A percentile compares a stretch with the other conserved stretches of the same genome.
phyloP scores from a whole-genome alignment of 2,888 invertebrate species.

The Nephrotoma guestfalica region DNA sequence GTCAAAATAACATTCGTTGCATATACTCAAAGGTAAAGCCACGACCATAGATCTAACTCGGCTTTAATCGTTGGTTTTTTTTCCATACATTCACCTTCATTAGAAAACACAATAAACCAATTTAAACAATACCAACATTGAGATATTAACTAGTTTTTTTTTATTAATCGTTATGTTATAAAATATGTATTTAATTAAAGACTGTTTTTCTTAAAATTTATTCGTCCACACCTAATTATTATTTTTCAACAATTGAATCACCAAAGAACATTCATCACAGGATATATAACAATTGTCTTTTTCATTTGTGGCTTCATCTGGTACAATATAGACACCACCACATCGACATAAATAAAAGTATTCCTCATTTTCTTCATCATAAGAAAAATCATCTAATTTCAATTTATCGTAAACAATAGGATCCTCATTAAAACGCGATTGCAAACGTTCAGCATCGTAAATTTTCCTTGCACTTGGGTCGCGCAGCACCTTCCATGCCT shows the following conservation, averaged over 20 bases:
- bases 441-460: constrained; percentile 47
- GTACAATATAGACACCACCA: constrained; percentile 39
- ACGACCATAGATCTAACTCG: too few relatives aligned
- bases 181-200: not conserved
- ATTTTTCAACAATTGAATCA: constrained; percentile 28
- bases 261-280: constrained; percentile 63
- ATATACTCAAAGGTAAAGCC: too few relatives aligned
- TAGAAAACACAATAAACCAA: too few relatives aligned
- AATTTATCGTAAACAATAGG: constrained; percentile 45
- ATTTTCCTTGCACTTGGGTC: constrained; percentile 42
- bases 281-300: constrained; percentile 37
- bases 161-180: not conserved
- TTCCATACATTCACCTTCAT: too few relatives aligned
- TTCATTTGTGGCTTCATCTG: constrained; percentile 18
- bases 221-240: not conserved
- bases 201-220: not conserved
- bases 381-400: constrained; percentile 34
- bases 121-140: not conserved
- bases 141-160: not conserved
- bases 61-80: too few relatives aligned
- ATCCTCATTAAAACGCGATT: constrained; percentile 41
- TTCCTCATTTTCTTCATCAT: constrained; percentile 24
- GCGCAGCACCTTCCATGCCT: constrained; percentile 56
- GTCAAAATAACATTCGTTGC: too few relatives aligned
- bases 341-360: constrained; percentile 52